Evolutionary conservation across 2,797 vertebrate genomes (phyloP).

Genomic region (Liparis tanakae): DNA sequence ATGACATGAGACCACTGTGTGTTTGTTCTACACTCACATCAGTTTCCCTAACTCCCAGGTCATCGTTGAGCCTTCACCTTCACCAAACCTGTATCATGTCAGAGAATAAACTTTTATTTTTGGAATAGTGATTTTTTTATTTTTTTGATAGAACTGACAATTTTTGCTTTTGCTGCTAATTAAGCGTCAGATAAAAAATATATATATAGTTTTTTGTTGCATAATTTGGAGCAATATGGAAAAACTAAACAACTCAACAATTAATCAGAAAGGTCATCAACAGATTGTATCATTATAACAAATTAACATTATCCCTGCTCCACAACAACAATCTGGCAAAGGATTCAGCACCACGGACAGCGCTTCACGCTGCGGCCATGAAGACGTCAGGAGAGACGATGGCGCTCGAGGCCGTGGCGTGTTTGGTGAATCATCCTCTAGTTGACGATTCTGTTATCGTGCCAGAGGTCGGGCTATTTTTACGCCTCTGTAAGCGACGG

Average conservation of each 20-base stretch:
- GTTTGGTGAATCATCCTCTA: constrained; percentile 21
- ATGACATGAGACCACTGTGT: background rate
- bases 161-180: background rate
- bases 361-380: background rate
- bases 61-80: background rate
- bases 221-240: too few species aligned
- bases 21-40: background rate
- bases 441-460: constrained; percentile 23
- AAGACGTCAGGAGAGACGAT: background rate
- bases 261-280: background rate
- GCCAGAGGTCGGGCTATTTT: constrained; percentile 28
- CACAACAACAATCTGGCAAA: background rate
- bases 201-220: background rate
- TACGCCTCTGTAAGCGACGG: background rate
- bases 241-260: background rate
- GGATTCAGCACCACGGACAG: constrained; percentile 35
- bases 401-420: constrained; percentile 14
- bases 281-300: background rate
- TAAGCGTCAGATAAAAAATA: background rate
- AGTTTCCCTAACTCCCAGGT: background rate
- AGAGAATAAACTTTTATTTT: background rate
- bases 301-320: rapidly evolving
- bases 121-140: background rate
- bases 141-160: background rate
- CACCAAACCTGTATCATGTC: background rate